Percentiles rank a stretch among this genome's conserved stretches.
phyloP scores from a whole-genome alignment of 2,797 vertebrate genomes.

The Scarus forsteni region DNA sequence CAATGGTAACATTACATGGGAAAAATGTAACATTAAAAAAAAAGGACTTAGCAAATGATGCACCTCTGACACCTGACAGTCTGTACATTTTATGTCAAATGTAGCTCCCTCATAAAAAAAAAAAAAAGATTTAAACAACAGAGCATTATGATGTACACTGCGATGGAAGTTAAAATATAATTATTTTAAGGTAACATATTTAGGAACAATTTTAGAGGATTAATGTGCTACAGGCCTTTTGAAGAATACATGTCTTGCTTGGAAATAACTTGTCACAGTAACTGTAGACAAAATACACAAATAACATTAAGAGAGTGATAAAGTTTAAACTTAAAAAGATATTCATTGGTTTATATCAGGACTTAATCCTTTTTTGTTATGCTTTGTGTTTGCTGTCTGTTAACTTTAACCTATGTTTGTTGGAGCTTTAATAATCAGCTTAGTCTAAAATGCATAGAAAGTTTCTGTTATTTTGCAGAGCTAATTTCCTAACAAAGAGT shows the following conservation, averaged over 20 bases:
- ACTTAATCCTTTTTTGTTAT: slow-evolving; percentile 5
- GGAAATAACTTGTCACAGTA: not conserved
- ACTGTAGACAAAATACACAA: too few relatives aligned
- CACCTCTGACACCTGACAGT: not conserved
- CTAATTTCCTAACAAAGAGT: slow-evolving; percentile 42
- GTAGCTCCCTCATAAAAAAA: not conserved
- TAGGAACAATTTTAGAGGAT: slow-evolving; percentile 6
- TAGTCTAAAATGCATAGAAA: slow-evolving; percentile 29
- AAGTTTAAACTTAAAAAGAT: slow-evolving; percentile 3
- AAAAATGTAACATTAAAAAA: not conserved
- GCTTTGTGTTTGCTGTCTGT: slow-evolving; percentile 3
- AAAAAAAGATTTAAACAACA: not conserved
- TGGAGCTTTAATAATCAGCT: slow-evolving; percentile 33
- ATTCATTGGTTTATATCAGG: not conserved
- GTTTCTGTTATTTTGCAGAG: slow-evolving; percentile 38
- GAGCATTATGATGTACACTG: not conserved
- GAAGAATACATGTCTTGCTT: not conserved
- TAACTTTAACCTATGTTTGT: slow-evolving; percentile 29
- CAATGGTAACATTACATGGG: too few relatives aligned
- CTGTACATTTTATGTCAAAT: not conserved
- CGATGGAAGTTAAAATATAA: slow-evolving; percentile 3
- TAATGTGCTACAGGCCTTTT: not conserved
- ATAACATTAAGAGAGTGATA: not conserved
- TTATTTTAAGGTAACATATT: slow-evolving; percentile 2
- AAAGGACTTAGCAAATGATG: not conserved